These are phyloP conservation scores for Pelobates fuscus DNA, from an alignment of 2,113 vertebrate genomes.

Conservation along the genomic window DNA sequence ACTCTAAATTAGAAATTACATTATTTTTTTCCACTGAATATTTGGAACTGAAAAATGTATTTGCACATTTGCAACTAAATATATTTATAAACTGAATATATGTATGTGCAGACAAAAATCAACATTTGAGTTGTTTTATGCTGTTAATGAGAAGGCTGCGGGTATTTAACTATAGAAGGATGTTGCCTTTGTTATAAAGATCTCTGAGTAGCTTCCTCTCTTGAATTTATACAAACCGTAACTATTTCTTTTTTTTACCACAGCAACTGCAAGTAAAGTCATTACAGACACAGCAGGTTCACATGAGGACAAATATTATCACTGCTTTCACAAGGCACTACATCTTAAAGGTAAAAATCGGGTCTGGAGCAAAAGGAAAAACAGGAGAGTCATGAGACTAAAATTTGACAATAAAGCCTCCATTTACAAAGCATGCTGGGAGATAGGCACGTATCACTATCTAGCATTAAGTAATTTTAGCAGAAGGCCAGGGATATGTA, in stretches of 20 bases:
- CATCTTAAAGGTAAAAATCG: conserved; percentile 10
- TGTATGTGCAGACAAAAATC: too few relatives aligned
- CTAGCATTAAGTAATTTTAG: too few relatives aligned
- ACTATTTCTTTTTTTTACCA: conserved; percentile 18
- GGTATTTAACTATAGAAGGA: not conserved
- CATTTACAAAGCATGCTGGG: not conserved
- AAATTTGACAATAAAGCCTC: not conserved
- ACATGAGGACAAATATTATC: conserved; percentile 25
- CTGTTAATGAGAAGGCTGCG: not conserved
- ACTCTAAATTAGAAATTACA: too few relatives aligned
- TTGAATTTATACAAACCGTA: not conserved
- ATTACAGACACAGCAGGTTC: conserved; percentile 7
- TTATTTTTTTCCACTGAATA: too few relatives aligned
- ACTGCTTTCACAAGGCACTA: not conserved
- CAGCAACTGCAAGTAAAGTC: conserved; percentile 30
- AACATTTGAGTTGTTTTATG: too few relatives aligned
- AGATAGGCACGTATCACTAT: not conserved
- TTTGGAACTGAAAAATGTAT: too few relatives aligned
- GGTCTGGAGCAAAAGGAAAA: not conserved
- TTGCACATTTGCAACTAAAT: too few relatives aligned
- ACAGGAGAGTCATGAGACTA: not conserved
- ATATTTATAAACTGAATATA: not conserved
- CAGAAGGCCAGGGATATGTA: too few relatives aligned
- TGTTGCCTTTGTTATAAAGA: not conserved
- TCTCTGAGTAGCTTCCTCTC: not conserved